A percentile compares a stretch with the other conserved stretches of the same genome.
phyloP scores from a whole-genome alignment of 2,113 vertebrate species.

The Epinephelus lanceolatus region DNA sequence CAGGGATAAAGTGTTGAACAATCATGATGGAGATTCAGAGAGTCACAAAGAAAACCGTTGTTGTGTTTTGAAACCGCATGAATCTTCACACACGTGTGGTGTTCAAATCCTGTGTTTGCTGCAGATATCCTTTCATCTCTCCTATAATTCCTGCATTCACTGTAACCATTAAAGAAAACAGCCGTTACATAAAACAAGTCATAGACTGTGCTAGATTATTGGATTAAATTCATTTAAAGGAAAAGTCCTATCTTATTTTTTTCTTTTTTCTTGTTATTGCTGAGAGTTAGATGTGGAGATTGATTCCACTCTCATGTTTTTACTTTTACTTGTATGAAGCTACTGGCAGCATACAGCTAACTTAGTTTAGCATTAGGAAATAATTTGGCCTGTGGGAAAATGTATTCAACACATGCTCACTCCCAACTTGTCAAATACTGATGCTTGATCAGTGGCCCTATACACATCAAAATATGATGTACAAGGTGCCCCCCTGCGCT shows the following conservation, averaged over 20 bases:
- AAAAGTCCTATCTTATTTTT: background rate
- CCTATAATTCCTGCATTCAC: background rate
- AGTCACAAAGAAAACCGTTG: conserved; percentile 36
- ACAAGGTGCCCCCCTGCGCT: no score
- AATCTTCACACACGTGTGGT: background rate
- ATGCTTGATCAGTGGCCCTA: no score
- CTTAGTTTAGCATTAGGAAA: background rate
- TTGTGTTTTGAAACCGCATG: background rate
- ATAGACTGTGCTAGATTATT: background rate
- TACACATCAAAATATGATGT: no score
- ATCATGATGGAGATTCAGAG: conserved; percentile 15
- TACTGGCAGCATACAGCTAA: background rate
- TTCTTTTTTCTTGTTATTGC: background rate
- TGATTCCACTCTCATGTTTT: background rate
- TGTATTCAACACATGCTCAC: no score
- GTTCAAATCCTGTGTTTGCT: conserved; percentile 20
- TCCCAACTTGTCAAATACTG: no score
- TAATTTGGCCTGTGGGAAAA: background rate
- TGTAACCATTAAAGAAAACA: background rate
- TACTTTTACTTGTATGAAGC: background rate
- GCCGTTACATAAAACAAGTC: background rate
- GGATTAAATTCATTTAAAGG: background rate
- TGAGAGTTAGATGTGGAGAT: background rate
- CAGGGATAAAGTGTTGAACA: conserved; percentile 42
- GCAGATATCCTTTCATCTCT: background rate